These are phyloP conservation scores for Hemithea aestivaria DNA, from an alignment of 2,888 invertebrate genomes.

Conservation along the genomic window DNA sequence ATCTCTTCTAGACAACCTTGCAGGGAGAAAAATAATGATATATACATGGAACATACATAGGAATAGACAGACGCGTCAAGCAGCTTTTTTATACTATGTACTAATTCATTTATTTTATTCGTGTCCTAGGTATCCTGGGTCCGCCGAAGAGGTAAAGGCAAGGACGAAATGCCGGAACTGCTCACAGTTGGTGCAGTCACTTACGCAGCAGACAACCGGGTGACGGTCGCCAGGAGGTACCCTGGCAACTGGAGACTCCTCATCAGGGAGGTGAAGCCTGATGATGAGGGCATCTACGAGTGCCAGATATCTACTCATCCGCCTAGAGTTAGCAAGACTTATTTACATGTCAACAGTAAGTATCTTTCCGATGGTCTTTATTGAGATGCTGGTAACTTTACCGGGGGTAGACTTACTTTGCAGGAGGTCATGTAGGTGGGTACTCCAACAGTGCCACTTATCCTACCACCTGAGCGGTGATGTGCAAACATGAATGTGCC, in stretches of 20 bases:
- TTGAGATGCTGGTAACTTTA: too few relatives aligned
- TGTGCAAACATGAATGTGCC: too few relatives aligned
- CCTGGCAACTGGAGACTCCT: conserved; percentile 82
- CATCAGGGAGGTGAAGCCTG: conserved; percentile 82
- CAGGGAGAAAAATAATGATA: too few relatives aligned
- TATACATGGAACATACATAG: too few relatives aligned
- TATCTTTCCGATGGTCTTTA: too few relatives aligned
- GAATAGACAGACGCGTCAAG: too few relatives aligned
- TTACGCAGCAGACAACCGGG: conserved; percentile 83
- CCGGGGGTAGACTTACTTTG: too few relatives aligned
- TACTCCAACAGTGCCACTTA: too few relatives aligned
- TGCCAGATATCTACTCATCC: conserved; percentile 87
- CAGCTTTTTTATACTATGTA: too few relatives aligned
- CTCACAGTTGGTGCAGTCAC: conserved; percentile 84
- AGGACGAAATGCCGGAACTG: conserved; percentile 81
- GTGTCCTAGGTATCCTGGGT: conserved; percentile 83
- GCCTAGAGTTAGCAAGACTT: conserved; percentile 82
- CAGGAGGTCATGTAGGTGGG: too few relatives aligned
- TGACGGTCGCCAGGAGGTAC: conserved; percentile 81
- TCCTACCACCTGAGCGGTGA: too few relatives aligned
- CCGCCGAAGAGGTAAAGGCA: conserved; percentile 76
- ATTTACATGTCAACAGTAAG: conserved; percentile 83
- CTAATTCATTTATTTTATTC: background rate
- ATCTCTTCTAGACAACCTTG: too few relatives aligned
- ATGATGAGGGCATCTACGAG: conserved; percentile 84